Evolutionary conservation across 2,113 vertebrate species (phyloP).

Genomic region (Nanger granti): DNA sequence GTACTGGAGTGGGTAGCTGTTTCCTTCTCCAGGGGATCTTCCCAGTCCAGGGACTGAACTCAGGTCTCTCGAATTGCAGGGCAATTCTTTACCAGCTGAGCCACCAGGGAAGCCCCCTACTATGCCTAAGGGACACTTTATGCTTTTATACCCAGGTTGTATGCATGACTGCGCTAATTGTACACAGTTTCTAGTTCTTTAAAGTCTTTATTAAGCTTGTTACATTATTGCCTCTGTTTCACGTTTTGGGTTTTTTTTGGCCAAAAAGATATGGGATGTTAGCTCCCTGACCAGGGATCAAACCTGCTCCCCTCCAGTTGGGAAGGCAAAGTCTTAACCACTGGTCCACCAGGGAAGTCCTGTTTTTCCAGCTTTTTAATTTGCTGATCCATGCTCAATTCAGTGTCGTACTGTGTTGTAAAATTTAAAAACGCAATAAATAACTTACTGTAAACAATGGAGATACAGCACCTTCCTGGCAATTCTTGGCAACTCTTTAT

Average conservation of each 20-base stretch:
- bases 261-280: neutral
- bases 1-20: neutral
- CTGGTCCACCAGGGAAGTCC: neutral
- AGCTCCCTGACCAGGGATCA: neutral
- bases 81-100: neutral
- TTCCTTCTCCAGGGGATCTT: neutral
- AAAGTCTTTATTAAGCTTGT: neutral
- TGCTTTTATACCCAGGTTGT: neutral
- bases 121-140: accelerated
- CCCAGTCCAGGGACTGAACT: neutral
- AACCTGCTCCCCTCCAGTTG: neutral
- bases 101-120: neutral
- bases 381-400: neutral
- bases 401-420: neutral
- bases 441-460: neutral
- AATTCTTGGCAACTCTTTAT: too few relatives aligned
- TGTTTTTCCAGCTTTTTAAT: neutral
- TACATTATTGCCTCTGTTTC: neutral
- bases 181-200: neutral
- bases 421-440: neutral
- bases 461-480: accelerated
- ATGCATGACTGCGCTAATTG: neutral
- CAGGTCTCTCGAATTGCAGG: neutral
- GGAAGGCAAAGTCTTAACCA: neutral
- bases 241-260: neutral